Conservation (phyloP, 2,113 vertebrate species). For the Scomber colias region DNA sequence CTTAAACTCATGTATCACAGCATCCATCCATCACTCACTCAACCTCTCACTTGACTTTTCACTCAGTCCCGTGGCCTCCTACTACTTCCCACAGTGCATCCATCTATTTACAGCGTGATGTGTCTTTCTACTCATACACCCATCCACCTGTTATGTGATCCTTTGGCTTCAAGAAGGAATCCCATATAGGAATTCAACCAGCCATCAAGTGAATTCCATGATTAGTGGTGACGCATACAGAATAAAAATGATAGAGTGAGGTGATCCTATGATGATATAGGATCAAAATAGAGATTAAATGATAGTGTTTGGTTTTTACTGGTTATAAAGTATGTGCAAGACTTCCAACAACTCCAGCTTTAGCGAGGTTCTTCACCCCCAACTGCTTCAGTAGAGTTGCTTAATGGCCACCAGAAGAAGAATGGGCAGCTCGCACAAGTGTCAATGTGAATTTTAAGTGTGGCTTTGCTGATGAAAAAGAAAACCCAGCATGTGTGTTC, state of each 20-base stretch:
- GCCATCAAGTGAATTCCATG: too few species aligned
- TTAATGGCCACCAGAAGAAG: constrained; percentile 25
- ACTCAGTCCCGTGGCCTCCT: too few species aligned
- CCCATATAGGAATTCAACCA: not conserved
- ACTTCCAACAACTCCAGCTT: not conserved
- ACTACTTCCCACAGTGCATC: not conserved
- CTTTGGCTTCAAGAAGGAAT: not conserved
- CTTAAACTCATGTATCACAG: not conserved
- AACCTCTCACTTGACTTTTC: too few species aligned
- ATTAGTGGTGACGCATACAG: not conserved
- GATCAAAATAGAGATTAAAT: not conserved
- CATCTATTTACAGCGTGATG: not conserved
- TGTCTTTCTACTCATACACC: not conserved
- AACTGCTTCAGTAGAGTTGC: constrained; percentile 4
- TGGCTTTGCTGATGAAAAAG: constrained; percentile 16
- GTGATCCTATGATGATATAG: not conserved
- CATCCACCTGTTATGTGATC: not conserved
- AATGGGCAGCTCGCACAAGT: constrained; percentile 23
- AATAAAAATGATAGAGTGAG: not conserved
- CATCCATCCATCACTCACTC: not conserved
- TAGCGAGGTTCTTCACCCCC: not conserved
- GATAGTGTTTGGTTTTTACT: not conserved
- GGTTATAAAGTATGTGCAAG: not conserved
- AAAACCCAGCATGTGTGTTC: constrained; percentile 34
- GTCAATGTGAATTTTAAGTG: constrained; percentile 46